phyloP scores from a whole-genome alignment of 2,113 vertebrate genomes.

The Scalopus aquaticus region DNA sequence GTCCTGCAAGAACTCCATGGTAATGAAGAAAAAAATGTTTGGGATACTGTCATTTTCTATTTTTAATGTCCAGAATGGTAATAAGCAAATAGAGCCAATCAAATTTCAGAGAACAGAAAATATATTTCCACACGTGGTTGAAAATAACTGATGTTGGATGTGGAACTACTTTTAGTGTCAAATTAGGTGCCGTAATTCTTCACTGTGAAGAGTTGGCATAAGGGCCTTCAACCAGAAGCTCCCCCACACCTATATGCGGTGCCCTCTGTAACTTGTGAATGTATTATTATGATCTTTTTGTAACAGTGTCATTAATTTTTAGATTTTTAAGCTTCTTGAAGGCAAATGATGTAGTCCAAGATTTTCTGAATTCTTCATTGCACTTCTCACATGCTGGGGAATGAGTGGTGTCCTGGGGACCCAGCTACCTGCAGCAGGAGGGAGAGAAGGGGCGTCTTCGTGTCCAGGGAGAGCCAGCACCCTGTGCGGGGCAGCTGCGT shows the following conservation, averaged over 20 bases:
- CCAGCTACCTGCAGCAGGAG: not conserved
- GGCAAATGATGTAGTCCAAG: not conserved
- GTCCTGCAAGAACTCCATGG: not conserved
- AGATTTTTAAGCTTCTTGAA: not conserved
- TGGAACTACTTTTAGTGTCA: not conserved
- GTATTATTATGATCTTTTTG: not conserved
- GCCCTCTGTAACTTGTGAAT: not conserved
- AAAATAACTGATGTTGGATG: not conserved
- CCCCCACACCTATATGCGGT: no score
- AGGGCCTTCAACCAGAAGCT: not conserved
- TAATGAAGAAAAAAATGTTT: not conserved
- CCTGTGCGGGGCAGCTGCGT: not conserved
- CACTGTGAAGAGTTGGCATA: not conserved
- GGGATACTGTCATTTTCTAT: not conserved
- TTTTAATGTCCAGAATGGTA: constrained; percentile 39
- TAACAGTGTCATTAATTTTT: not conserved
- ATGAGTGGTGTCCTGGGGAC: not conserved
- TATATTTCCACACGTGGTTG: not conserved
- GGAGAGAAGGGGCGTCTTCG: not conserved
- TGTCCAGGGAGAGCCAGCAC: not conserved
- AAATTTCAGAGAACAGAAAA: constrained; percentile 11
- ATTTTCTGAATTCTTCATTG: not conserved
- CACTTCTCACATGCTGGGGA: not conserved
- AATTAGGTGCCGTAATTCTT: not conserved
- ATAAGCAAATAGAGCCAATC: not conserved